phyloP scores from a whole-genome alignment of 2,113 vertebrate genomes.

The Ivindomyrus marchei region DNA sequence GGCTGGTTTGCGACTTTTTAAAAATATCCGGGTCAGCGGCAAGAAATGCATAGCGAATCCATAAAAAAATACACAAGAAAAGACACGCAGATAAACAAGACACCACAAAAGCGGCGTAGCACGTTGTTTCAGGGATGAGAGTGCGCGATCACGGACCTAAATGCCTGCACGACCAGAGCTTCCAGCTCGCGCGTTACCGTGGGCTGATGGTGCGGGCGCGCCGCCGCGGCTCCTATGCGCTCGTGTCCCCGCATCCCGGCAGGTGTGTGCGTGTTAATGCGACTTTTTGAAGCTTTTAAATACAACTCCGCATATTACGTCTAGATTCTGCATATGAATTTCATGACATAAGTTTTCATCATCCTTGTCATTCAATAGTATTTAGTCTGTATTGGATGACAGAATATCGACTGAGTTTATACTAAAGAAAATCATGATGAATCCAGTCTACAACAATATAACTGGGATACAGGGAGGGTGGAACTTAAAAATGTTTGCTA shows the following conservation, averaged over 20 bases:
- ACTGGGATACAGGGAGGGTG: background rate
- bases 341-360: background rate
- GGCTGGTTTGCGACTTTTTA: background rate
- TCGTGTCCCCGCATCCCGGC: background rate
- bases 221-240: background rate
- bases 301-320: background rate
- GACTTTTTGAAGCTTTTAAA: background rate
- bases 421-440: background rate
- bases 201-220: background rate
- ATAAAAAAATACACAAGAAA: background rate
- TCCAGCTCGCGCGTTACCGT: background rate
- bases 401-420: too few species aligned
- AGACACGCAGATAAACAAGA: background rate
- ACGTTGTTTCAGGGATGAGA: background rate
- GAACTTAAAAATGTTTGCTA: background rate
- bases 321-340: background rate
- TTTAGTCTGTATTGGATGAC: background rate
- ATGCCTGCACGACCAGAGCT: background rate
- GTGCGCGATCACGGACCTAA: background rate
- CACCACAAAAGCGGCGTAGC: background rate
- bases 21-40: background rate
- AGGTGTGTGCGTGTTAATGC: background rate
- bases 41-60: background rate
- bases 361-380: background rate
- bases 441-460: background rate